Evolutionary conservation across 2,888 invertebrate genomes (phyloP).

Genomic region (Allolobophora icterica): DNA sequence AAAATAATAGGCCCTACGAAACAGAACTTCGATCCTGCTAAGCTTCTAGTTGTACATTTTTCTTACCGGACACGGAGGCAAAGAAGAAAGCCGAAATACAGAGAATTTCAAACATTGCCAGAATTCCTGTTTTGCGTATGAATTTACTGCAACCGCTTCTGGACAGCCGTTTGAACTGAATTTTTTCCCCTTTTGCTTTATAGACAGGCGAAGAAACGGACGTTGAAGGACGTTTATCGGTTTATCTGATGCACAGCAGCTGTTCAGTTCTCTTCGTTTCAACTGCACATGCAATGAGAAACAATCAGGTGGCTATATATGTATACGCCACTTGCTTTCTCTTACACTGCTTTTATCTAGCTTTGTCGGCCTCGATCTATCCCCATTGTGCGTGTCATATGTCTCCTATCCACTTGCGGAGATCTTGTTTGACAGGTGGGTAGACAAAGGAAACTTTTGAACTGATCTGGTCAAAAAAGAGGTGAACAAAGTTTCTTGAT

Average conservation of each 20-base stretch:
- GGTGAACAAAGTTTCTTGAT: too few species aligned
- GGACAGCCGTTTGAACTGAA: background rate
- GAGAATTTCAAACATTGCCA: background rate
- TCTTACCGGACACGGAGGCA: background rate
- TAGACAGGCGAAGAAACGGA: background rate
- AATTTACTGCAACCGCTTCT: background rate
- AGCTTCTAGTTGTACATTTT: background rate
- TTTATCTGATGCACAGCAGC: background rate
- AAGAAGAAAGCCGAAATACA: conserved; percentile 2
- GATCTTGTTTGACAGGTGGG: too few species aligned
- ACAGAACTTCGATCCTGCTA: background rate
- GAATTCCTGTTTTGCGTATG: background rate
- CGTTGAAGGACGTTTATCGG: background rate
- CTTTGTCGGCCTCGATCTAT: background rate
- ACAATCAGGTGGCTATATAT: background rate
- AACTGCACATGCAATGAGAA: conserved; percentile 4
- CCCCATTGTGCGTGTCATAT: too few species aligned
- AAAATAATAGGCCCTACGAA: too few species aligned
- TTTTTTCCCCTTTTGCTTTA: background rate
- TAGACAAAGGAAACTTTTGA: too few species aligned
- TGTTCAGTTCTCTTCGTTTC: background rate
- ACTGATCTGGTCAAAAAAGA: too few species aligned
- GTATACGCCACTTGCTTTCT: background rate
- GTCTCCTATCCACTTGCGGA: too few species aligned
- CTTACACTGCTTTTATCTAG: background rate